These are phyloP conservation scores for Macrotrachela quadricornifera DNA, from an alignment of 1,140 invertebrate genomes.

Conservation along the genomic window DNA sequence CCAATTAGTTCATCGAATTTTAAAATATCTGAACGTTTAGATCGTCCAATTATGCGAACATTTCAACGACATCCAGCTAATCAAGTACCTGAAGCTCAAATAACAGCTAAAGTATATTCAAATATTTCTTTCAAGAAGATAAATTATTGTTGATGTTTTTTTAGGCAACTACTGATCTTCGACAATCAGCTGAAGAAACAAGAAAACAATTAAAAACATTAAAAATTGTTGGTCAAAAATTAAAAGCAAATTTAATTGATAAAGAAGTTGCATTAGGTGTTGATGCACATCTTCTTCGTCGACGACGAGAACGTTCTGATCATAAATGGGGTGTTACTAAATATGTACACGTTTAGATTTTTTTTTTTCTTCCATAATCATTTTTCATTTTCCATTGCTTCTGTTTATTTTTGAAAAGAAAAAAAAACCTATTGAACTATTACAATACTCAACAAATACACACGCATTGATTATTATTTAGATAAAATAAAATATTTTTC, in stretches of 20 bases:
- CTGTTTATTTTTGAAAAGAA: no score
- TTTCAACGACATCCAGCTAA: conserved; percentile 29
- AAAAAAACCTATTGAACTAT: no score
- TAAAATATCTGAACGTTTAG: conserved; percentile 20
- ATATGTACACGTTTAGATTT: not conserved
- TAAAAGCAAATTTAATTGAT: not conserved
- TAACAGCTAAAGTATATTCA: conserved; percentile 19
- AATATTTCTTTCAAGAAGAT: no score
- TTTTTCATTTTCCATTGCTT: no score
- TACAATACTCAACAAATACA: no score
- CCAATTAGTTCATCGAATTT: conserved; percentile 15
- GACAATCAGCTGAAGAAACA: not conserved
- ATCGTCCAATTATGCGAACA: conserved; percentile 23
- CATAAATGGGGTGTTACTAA: conserved; percentile 6
- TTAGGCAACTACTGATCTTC: not conserved
- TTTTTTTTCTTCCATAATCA: no score
- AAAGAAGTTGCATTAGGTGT: conserved; percentile 2
- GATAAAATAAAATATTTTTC: no score
- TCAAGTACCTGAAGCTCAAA: conserved; percentile 25
- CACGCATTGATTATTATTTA: no score
- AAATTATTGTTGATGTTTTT: not conserved
- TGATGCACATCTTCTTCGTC: not conserved
- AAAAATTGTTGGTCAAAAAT: conserved; percentile 2
- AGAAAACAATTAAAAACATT: conserved; percentile 5
- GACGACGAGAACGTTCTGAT: conserved; percentile 3